Conservation (phyloP, 1,140 invertebrate species). For the Drosophila teissieri region DNA sequence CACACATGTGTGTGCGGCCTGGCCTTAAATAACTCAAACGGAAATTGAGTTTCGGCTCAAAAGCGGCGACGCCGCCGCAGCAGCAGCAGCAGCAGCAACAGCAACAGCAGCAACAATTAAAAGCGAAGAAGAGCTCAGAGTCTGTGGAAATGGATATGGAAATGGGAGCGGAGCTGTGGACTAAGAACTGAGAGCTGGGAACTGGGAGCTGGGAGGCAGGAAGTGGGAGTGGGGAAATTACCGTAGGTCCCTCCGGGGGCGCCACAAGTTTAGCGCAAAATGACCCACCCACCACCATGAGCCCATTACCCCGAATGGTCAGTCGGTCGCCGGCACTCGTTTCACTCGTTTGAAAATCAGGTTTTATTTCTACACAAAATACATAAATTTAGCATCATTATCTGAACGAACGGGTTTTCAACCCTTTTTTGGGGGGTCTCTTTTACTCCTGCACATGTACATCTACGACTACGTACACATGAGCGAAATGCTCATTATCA, state of each 20-base stretch:
- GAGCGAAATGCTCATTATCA: slow-evolving; percentile 82
- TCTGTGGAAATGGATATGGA: slow-evolving; percentile 12
- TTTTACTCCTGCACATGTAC: slow-evolving; percentile 10
- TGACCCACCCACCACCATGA: slow-evolving; percentile 44
- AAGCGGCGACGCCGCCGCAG: slow-evolving; percentile 20
- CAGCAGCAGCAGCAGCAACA: slow-evolving; percentile 4
- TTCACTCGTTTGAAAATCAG: slow-evolving; percentile 80
- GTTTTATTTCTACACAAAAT: slow-evolving; percentile 84
- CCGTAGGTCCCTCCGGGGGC: neutral
- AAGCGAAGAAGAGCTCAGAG: slow-evolving; percentile 43
- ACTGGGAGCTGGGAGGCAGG: no score
- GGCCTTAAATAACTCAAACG: slow-evolving; percentile 70
- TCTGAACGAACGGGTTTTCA: slow-evolving; percentile 56
- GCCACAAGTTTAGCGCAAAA: slow-evolving; percentile 38
- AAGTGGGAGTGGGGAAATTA: slow-evolving; percentile 5
- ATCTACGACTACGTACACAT: slow-evolving; percentile 49
- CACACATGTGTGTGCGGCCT: slow-evolving; percentile 24
- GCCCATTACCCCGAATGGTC: neutral
- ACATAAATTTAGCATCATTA: slow-evolving; percentile 84
- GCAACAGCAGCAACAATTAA: slow-evolving; percentile 68
- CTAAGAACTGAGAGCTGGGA: no score
- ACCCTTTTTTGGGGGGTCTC: slow-evolving; percentile 30
- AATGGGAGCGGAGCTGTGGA: no score
- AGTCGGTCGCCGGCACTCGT: slow-evolving; percentile 12
- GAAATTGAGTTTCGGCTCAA: slow-evolving; percentile 77